Conservation (phyloP, 2,888 invertebrate species). For the Sipunculus nudus region DNA sequence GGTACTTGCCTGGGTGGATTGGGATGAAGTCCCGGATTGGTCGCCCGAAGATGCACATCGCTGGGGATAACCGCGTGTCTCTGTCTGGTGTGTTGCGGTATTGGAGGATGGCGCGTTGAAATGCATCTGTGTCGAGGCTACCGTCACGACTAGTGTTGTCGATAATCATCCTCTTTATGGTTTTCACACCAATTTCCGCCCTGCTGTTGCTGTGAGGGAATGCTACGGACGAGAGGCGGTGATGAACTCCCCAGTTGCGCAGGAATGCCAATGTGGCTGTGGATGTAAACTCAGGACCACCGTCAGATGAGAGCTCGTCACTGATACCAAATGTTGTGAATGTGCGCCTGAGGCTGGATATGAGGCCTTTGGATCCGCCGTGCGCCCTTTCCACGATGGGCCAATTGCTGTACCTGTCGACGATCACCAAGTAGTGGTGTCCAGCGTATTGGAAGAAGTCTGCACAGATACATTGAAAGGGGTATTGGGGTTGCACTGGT, state of each 20-base stretch:
- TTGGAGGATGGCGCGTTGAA: slow-evolving; percentile 43
- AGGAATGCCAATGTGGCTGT: slow-evolving; percentile 38
- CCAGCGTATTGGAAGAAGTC: slow-evolving; percentile 35
- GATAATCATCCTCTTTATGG: slow-evolving; percentile 44
- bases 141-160: slow-evolving; percentile 44
- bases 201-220: slow-evolving; percentile 47
- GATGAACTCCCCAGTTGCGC: slow-evolving; percentile 43
- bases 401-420: slow-evolving; percentile 45
- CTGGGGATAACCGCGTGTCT: slow-evolving; percentile 42
- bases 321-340: slow-evolving; percentile 43
- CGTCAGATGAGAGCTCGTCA: slow-evolving; percentile 44
- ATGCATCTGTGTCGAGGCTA: slow-evolving; percentile 38
- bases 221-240: slow-evolving; percentile 46
- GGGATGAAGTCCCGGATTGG: slow-evolving; percentile 42
- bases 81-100: slow-evolving; percentile 43
- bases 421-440: slow-evolving; percentile 37
- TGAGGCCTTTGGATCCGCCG: slow-evolving; percentile 27
- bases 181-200: slow-evolving; percentile 46
- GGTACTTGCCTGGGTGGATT: slow-evolving; percentile 21
- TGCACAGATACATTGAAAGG: slow-evolving; percentile 31
- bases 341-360: slow-evolving; percentile 30
- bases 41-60: slow-evolving; percentile 40
- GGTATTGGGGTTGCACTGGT: slow-evolving; percentile 29
- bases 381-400: slow-evolving; percentile 37
- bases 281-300: slow-evolving; percentile 43